Evolutionary conservation across 1,140 invertebrate species (phyloP).

Genomic region (Zaprionus lachaisei): DNA sequence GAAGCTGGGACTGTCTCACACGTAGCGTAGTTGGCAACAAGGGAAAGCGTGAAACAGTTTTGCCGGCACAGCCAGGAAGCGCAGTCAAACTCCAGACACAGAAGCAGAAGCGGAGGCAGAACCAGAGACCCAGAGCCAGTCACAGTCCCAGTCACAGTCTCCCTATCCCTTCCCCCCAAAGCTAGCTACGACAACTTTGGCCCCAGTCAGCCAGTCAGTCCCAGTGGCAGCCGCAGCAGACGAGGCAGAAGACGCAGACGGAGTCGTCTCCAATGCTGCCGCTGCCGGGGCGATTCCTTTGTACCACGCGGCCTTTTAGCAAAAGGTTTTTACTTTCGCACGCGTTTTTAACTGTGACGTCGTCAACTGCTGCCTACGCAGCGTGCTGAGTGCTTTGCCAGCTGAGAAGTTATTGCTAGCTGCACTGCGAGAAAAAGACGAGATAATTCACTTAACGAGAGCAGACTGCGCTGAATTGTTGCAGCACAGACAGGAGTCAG

Average conservation of each 20-base stretch:
- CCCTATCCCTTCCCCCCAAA: too few species aligned
- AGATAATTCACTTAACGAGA: not conserved
- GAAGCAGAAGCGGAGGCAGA: not conserved
- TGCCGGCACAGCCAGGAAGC: constrained; percentile 18
- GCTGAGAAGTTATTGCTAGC: not conserved
- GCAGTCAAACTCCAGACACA: constrained; percentile 10
- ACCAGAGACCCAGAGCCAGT: too few species aligned
- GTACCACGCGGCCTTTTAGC: constrained; percentile 52
- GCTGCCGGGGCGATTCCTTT: constrained; percentile 61
- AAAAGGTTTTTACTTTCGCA: constrained; percentile 75
- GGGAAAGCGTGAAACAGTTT: constrained; percentile 55
- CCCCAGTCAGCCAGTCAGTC: too few species aligned
- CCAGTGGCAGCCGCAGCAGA: not conserved
- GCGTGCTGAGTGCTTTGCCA: constrained; percentile 14
- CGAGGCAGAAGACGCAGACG: not conserved
- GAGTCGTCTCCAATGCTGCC: constrained; percentile 50
- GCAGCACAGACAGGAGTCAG: too few species aligned
- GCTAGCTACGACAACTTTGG: too few species aligned
- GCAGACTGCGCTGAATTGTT: not conserved
- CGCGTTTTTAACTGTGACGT: constrained; percentile 63
- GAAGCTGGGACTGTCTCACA: not conserved
- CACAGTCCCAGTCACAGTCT: not conserved
- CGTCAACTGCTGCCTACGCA: constrained; percentile 44
- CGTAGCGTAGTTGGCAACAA: constrained; percentile 28
- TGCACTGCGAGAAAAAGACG: constrained; percentile 25